These are phyloP conservation scores for Glomeris maerens DNA, from an alignment of 1,140 invertebrate species.

Conservation along the genomic window DNA sequence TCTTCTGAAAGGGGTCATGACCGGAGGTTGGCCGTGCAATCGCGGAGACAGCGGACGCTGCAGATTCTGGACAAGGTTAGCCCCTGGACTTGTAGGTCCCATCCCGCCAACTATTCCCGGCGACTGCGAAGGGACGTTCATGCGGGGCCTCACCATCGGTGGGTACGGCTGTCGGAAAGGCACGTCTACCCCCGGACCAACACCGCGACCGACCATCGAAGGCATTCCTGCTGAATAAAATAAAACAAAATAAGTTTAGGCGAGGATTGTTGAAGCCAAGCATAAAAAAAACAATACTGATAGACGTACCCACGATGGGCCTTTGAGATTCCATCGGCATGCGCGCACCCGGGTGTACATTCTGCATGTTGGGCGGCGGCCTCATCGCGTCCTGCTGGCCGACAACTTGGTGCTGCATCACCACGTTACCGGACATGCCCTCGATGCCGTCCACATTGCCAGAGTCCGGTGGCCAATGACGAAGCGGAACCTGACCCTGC, in stretches of 20 bases:
- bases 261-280: no score
- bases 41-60: neutral
- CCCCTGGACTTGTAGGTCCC: neutral
- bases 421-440: no score
- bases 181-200: neutral
- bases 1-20: no score
- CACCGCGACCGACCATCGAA: no score
- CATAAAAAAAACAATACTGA: no score
- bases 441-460: no score
- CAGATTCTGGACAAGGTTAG: no score
- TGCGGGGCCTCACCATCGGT: conserved; percentile 9
- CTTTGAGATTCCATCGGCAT: conserved; percentile 5
- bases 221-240: no score
- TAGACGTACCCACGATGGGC: conserved; percentile 12
- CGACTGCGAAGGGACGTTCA: no score
- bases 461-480: conserved; percentile 19
- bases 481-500: conserved; percentile 20
- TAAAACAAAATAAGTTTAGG: no score
- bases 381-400: conserved; percentile 13
- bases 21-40: conserved; percentile 1
- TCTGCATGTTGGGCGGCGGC: conserved; percentile 8
- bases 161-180: conserved; percentile 16
- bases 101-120: neutral
- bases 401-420: no score
- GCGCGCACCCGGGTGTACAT: conserved; percentile 10